These are phyloP conservation scores for Equus quagga DNA, from an alignment of 2,113 vertebrate genomes.

Conservation along the genomic window DNA sequence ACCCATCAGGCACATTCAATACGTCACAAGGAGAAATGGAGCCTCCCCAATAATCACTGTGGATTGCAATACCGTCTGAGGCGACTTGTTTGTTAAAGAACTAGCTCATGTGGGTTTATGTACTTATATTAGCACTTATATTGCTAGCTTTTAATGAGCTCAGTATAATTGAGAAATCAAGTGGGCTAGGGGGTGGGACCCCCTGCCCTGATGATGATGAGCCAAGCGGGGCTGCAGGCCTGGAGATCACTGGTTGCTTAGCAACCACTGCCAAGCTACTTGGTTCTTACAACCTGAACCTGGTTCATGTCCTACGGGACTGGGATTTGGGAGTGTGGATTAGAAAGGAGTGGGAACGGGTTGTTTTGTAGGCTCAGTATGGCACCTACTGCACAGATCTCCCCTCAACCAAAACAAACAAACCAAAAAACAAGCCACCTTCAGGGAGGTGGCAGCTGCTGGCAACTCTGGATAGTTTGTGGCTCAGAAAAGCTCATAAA, in stretches of 20 bases:
- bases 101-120: not conserved
- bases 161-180: not conserved
- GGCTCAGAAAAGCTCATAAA: not conserved
- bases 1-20: too few species aligned
- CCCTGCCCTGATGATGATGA: not conserved
- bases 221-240: not conserved
- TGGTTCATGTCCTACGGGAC: not conserved
- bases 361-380: not conserved
- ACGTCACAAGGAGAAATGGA: not conserved
- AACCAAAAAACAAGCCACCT: not conserved
- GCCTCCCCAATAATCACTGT: not conserved
- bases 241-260: constrained; percentile 47
- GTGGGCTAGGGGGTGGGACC: not conserved
- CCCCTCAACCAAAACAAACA: not conserved
- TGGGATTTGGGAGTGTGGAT: not conserved
- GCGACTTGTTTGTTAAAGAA: not conserved
- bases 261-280: not conserved
- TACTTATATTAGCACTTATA: not conserved
- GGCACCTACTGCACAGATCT: not conserved
- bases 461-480: not conserved
- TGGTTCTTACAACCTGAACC: not conserved
- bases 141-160: constrained; percentile 19
- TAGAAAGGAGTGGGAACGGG: not conserved
- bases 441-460: not conserved
- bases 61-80: not conserved